A percentile compares a stretch with the other conserved stretches of the same genome.
Conservation (phyloP, 2,113 vertebrate species). For the Bambusicola thoracicus region DNA sequence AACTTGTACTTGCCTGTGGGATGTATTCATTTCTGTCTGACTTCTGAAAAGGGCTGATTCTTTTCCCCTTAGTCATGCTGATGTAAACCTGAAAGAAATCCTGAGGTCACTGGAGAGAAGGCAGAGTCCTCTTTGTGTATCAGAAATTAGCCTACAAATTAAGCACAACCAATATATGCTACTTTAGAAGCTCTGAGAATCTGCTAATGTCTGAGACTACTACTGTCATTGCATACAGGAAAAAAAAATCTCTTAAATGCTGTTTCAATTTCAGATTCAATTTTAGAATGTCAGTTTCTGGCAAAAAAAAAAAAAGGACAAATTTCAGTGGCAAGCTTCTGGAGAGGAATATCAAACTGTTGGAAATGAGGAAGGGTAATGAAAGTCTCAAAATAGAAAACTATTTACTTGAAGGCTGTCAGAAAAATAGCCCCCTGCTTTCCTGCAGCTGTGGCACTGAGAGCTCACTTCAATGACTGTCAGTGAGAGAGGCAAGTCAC, state of each 20-base stretch:
- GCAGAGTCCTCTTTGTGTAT: neutral
- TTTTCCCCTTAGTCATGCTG: slow-evolving; percentile 17
- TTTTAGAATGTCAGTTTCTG: neutral
- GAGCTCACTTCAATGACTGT: neutral
- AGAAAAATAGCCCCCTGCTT: neutral
- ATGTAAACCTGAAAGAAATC: slow-evolving; percentile 22
- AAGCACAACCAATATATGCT: neutral
- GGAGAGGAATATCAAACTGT: neutral
- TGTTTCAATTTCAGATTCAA: neutral
- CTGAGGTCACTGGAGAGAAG: neutral
- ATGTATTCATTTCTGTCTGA: neutral
- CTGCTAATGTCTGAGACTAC: neutral
- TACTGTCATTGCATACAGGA: neutral
- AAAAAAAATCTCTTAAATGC: neutral
- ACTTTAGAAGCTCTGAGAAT: neutral
- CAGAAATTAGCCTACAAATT: slow-evolving; percentile 38
- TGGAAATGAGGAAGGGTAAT: neutral
- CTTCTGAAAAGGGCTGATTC: neutral
- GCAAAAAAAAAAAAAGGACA: neutral
- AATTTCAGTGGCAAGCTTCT: neutral
- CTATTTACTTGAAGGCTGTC: neutral
- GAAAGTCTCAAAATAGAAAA: slow-evolving; percentile 11
- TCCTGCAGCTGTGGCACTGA: slow-evolving; percentile 7
- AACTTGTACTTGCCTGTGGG: neutral
- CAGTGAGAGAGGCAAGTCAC: neutral